Evolutionary conservation across 2,113 vertebrate genomes (phyloP).

Genomic region (Jacana jacana): DNA sequence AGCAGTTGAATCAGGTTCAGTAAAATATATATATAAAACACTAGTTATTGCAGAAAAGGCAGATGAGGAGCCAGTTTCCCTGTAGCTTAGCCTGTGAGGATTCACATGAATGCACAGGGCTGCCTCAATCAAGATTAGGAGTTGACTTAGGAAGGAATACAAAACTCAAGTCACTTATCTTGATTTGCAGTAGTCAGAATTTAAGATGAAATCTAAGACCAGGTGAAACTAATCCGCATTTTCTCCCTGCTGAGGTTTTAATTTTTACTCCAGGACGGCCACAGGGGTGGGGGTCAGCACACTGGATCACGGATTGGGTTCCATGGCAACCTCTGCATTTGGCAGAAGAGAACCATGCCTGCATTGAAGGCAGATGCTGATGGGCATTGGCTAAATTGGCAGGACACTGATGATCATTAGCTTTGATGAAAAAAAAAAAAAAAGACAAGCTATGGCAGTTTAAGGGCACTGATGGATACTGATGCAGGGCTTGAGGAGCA

Average conservation of each 20-base stretch:
- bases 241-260: not conserved
- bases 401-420: rapidly evolving
- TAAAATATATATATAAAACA: not conserved
- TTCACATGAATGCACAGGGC: not conserved
- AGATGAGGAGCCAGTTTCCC: not conserved
- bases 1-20: not conserved
- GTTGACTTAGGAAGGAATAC: not conserved
- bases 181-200: not conserved
- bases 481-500: not conserved
- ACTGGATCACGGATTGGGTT: not conserved
- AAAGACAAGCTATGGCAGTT: not conserved
- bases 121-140: not conserved
- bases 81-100: not conserved
- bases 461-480: not conserved
- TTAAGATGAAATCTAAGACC: not conserved
- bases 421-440: not conserved
- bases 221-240: not conserved
- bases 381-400: rapidly evolving
- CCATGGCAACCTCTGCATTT: not conserved
- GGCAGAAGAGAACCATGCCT: not conserved
- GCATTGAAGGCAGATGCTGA: not conserved
- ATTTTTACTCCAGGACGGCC: not conserved
- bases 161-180: not conserved
- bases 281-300: rapidly evolving
- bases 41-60: rapidly evolving